Evolutionary conservation across 2,888 invertebrate species (phyloP), one percentile per base, ranked within the genome.

Genomic region (Mystacides longicornis): DNA sequence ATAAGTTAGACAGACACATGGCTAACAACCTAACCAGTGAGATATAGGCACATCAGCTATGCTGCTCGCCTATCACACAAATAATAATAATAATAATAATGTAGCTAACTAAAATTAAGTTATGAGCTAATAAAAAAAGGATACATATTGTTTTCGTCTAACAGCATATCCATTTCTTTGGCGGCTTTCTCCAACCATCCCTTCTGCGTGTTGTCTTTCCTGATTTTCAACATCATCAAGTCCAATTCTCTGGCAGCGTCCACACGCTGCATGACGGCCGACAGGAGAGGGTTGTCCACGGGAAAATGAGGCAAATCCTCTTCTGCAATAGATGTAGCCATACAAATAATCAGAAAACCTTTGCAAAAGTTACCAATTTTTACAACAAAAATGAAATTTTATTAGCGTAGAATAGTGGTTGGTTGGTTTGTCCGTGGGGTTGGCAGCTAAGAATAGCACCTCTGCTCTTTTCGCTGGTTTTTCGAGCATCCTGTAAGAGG

Each of bases 131-230:
- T 22, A 3, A 7, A 19, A 60, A 72, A 75, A 76, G 75, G 74
- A 75, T 74, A 76, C 76, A 72, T 63, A 58, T 76, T 77, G 58
- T 83, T 84, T 37, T 91, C 88, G 64, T 94, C 94, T 2, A 95
- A 73, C 57, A 97, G 82, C 64, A 95, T 87, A 69, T 97, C 97
- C 85, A 94, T 89, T 62, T 95, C 93, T 61, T 85, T 81, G 0
- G 93, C 92, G 1, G 88, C 87, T 67, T 87, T 87, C 63, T 87
- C 83, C 66, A 91, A 76, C 97, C 97, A 98, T 20, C 88, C 87
- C 61, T 81, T 81, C 63, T 91, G 82, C 9, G 83, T 81, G 64
- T 81, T 81, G 1, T 78, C 72, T 54, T 86, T 81, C 22, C 81
- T 73, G 60, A 79, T 73, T 65, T 77, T 79, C 64, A 89, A 75